phyloP scores from a whole-genome alignment of 2,888 invertebrate species.

The Sphaeridia pumilis region DNA sequence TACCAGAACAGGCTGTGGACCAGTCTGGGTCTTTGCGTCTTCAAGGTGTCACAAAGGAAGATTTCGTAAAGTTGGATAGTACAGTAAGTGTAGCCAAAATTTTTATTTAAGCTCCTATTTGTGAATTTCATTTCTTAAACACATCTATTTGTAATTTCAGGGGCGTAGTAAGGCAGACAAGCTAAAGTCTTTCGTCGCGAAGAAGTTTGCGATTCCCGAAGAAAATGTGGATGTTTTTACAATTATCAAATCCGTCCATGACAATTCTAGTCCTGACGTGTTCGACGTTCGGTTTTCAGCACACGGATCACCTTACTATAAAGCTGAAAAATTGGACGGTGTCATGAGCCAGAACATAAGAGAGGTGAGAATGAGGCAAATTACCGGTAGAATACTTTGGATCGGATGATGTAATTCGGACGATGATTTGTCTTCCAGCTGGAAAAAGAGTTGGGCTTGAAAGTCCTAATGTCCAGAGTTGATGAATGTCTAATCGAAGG shows the following conservation, averaged over 20 bases:
- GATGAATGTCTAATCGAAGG: constrained; percentile 76
- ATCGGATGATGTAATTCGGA: no score
- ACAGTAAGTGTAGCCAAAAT: constrained; percentile 16
- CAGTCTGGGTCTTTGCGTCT: constrained; percentile 87
- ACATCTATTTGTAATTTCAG: constrained; percentile 38
- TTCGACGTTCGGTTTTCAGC: constrained; percentile 84
- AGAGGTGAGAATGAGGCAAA: constrained; percentile 39
- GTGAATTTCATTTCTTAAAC: neutral
- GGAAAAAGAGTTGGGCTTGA: constrained; percentile 57
- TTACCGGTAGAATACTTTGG: neutral
- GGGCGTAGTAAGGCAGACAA: constrained; percentile 61
- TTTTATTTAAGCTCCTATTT: neutral
- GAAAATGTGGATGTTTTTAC: constrained; percentile 90
- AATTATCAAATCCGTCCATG: constrained; percentile 56
- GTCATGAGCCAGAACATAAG: constrained; percentile 59
- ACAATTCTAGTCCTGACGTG: constrained; percentile 40
- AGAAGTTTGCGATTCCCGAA: constrained; percentile 61
- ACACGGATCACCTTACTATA: constrained; percentile 87
- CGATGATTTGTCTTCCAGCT: constrained; percentile 42
- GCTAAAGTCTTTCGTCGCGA: constrained; percentile 52
- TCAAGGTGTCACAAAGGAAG: constrained; percentile 65
- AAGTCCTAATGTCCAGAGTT: constrained; percentile 77
- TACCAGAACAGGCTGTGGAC: constrained; percentile 81
- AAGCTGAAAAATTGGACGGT: constrained; percentile 75
- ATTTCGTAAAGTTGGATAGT: constrained; percentile 52